Evolutionary conservation across 2,113 vertebrate genomes (phyloP), one percentile per base, ranked within the genome.

Genomic region (Mirza zaza): DNA sequence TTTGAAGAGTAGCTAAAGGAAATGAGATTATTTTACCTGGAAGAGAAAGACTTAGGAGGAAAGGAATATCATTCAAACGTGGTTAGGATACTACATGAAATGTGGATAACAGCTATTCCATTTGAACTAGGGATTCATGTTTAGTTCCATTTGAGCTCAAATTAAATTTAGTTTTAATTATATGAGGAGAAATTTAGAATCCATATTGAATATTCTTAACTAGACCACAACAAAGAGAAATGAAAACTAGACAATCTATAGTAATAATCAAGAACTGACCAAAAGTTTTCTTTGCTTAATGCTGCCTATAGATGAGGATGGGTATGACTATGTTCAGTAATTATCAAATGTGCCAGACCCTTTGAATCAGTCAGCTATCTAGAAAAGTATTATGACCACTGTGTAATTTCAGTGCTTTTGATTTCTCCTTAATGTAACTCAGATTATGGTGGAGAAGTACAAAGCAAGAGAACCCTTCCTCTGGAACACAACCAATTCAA

Each of bases 181-280:
- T 70, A 61, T 1, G 25, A 50, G 6, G 36, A 92, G 11, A 45
- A 77, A 82, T 95, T 89, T 90, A 23, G 50, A 90, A 83, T 87
- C 85, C 34, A 34, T 87, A 65, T 73, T 52, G 48, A 59, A 42
- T 89, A 29, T 90, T 71, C 52, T 93, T 82, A 93, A 71, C n/a
- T 77, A 91, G 76, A 83, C 18, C 17, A 82, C 9, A 95, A 75
- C 8, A 94, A 89, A 80, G 21, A 63, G 45, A 86, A 65, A 15
- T 70, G 67, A 48, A 97, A 93, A 87, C 68, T 90, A 80, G 25
- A 25, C 85, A 65, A 85, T 85, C 57, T 87, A 81, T 29, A 76
- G 6, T 86, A 84, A 39, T 63, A 55, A 59, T 45, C 82, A 87
- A 77, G 42, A 59, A 80, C 34, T 50, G 42, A 88, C 17, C 67